Percentiles rank a stretch among this genome's conserved stretches.
phyloP scores from a whole-genome alignment of 2,888 invertebrate genomes.

The Hypselothyrea guttata region DNA sequence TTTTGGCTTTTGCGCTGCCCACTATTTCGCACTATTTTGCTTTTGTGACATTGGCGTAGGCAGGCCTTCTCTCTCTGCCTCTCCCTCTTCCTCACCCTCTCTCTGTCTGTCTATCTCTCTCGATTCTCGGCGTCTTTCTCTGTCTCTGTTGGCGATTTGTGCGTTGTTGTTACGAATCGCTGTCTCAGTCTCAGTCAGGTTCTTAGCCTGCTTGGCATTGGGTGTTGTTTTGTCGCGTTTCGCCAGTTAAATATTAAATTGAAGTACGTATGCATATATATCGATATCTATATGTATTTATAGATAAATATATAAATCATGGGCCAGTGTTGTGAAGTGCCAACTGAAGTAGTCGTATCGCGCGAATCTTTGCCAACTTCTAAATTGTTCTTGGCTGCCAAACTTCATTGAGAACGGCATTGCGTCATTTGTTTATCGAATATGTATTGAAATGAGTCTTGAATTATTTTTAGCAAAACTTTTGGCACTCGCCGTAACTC shows the following conservation, averaged over 20 bases:
- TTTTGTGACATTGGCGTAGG: conserved; percentile 69
- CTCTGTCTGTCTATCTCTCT: background rate
- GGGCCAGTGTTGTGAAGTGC: conserved; percentile 18
- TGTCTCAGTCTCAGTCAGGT: conserved; percentile 62
- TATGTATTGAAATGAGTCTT: conserved; percentile 70
- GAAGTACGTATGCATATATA: conserved; percentile 9
- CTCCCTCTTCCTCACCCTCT: background rate
- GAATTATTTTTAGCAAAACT: conserved; percentile 65
- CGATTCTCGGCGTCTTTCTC: background rate
- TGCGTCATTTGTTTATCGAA: conserved; percentile 73
- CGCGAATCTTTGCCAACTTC: conserved; percentile 11
- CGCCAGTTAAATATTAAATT: conserved; percentile 37
- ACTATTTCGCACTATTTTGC: conserved; percentile 71
- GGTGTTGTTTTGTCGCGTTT: conserved; percentile 45
- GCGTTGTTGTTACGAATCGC: conserved; percentile 22
- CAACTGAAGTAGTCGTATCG: conserved; percentile 64
- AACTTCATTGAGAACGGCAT: conserved; percentile 46
- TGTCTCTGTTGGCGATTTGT: conserved; percentile 5
- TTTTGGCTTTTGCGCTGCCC: conserved; percentile 63
- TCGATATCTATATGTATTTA: background rate
- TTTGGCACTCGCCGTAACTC: conserved; percentile 34
- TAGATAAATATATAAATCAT: background rate
- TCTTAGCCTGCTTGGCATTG: conserved; percentile 68
- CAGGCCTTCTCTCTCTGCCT: conserved; percentile 18
- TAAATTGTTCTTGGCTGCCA: conserved; percentile 17